Evolutionary conservation across 2,113 vertebrate genomes (phyloP).

Genomic region (Pollimyrus isidori): DNA sequence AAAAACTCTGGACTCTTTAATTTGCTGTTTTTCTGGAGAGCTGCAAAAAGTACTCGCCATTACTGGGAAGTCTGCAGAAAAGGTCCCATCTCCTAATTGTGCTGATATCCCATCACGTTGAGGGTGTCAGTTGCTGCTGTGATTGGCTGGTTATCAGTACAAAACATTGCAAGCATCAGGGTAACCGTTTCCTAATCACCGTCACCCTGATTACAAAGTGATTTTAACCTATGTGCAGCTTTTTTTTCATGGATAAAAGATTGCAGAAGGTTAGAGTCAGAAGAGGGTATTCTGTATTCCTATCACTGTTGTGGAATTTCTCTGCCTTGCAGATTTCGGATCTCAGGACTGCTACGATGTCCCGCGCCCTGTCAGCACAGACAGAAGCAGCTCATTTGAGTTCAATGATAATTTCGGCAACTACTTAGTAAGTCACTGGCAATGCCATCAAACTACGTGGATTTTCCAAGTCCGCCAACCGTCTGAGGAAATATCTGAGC

Average conservation of each 20-base stretch:
- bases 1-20: neutral
- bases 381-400: conserved; percentile 84
- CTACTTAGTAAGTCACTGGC: conserved; percentile 81
- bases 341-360: conserved; percentile 97
- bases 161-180: neutral
- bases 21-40: neutral
- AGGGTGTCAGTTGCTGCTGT: neutral
- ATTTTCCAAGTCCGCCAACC: neutral
- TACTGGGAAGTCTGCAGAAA: neutral
- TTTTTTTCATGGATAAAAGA: neutral
- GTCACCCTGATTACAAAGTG: neutral
- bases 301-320: neutral
- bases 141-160: neutral
- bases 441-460: too few species aligned
- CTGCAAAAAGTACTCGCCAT: neutral
- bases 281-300: neutral
- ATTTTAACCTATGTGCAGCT: neutral
- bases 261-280: neutral
- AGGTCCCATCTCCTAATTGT: neutral
- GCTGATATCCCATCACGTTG: neutral
- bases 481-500: neutral
- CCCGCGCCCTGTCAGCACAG: conserved; percentile 83
- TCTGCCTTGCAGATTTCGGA: conserved; percentile 69
- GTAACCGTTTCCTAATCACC: neutral
- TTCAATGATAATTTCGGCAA: conserved; percentile 83